Percentiles rank a stretch among this genome's conserved stretches.
Conservation (phyloP, 2,797 vertebrate genomes). For the Gymnocypris eckloni region DNA sequence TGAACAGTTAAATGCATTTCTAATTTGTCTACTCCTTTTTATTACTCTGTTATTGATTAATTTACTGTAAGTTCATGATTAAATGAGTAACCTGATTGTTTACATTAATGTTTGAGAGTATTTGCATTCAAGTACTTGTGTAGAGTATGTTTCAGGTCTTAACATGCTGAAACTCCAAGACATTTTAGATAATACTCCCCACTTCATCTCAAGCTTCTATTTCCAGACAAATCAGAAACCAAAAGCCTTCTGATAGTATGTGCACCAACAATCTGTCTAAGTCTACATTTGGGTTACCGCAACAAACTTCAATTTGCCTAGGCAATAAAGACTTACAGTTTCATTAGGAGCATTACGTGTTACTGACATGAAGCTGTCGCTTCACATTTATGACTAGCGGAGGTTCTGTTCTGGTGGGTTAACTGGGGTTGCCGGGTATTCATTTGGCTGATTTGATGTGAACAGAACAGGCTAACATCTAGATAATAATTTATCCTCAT, state of each 20-base stretch:
- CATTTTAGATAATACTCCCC: neutral
- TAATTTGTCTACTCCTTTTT: too few species aligned
- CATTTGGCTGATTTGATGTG: neutral
- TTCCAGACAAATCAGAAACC: neutral
- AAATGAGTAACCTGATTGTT: neutral
- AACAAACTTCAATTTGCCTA: constrained; percentile 49
- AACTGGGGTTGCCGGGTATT: constrained; percentile 32
- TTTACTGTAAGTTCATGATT: neutral
- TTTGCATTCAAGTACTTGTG: neutral
- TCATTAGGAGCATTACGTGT: constrained; percentile 52
- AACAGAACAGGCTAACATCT: constrained; percentile 7
- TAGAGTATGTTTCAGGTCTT: neutral
- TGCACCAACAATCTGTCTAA: constrained; percentile 37
- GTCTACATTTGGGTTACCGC: constrained; percentile 36
- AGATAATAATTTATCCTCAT: neutral
- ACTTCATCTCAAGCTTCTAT: constrained; percentile 18
- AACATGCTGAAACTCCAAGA: neutral
- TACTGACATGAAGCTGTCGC: constrained; percentile 28
- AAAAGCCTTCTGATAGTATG: constrained; percentile 34
- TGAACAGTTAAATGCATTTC: too few species aligned
- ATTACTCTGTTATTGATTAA: neutral
- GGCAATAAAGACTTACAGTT: constrained; percentile 47
- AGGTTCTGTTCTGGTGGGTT: constrained; percentile 21
- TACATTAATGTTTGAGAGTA: neutral
- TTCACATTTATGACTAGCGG: constrained; percentile 10